Evolutionary conservation across 2,797 vertebrate genomes (phyloP).

Genomic region (Enoplosus armatus): DNA sequence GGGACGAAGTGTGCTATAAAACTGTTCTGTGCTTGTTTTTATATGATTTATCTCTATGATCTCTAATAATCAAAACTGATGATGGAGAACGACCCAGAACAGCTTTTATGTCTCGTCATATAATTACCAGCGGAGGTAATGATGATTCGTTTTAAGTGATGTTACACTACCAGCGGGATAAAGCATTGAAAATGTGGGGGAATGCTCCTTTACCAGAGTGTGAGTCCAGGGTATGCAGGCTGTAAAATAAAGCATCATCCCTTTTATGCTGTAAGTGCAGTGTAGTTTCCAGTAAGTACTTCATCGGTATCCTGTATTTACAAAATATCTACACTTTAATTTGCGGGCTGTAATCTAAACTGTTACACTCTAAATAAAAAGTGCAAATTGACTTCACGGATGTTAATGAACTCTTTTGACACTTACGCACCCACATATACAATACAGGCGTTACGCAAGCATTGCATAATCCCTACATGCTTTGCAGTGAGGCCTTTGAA

Average conservation of each 20-base stretch:
- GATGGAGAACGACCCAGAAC: too few species aligned
- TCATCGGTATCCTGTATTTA: neutral
- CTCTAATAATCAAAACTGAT: too few species aligned
- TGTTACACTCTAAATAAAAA: conserved; percentile 17
- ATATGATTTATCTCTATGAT: too few species aligned
- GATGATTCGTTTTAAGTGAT: too few species aligned
- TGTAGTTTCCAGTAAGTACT: neutral
- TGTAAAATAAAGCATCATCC: neutral
- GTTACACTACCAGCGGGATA: neutral
- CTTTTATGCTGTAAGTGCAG: neutral
- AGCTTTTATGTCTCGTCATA: too few species aligned
- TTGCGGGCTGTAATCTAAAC: neutral
- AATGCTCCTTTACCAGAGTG: neutral
- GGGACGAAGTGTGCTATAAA: conserved; percentile 19
- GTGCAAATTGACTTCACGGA: conserved; percentile 32
- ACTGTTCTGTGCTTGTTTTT: neutral
- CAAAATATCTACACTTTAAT: neutral
- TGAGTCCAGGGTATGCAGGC: neutral
- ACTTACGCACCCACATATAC: conserved; percentile 67
- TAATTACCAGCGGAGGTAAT: too few species aligned
- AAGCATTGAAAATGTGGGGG: neutral
- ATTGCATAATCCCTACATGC: conserved; percentile 56
- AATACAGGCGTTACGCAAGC: conserved; percentile 68
- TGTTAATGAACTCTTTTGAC: conserved; percentile 53
- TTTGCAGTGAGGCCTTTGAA: conserved; percentile 32